Evolutionary conservation across 2,797 vertebrate species (phyloP).

Genomic region (Podarcis lilfordi): DNA sequence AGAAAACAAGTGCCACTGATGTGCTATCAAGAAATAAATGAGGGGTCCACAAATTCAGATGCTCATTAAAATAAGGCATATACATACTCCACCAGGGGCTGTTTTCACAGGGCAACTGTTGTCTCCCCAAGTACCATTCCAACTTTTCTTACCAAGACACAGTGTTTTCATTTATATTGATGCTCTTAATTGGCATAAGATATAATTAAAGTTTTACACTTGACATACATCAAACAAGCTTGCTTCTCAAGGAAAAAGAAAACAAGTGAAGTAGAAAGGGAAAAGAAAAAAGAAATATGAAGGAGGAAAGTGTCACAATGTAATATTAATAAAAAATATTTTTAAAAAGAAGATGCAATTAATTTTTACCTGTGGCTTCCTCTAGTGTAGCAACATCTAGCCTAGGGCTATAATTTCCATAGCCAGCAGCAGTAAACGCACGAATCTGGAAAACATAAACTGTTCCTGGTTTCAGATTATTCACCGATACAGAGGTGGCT

Average conservation of each 20-base stretch:
- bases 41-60: not conserved
- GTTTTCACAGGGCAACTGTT: not conserved
- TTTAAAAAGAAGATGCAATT: conserved; percentile 33
- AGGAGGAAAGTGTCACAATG: too few relatives aligned
- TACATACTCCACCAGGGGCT: not conserved
- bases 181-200: conserved; percentile 64
- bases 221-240: too few relatives aligned
- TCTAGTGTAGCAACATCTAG: conserved; percentile 96
- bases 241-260: too few relatives aligned
- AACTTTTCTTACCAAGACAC: not conserved
- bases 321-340: too few relatives aligned
- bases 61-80: not conserved
- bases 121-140: not conserved
- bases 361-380: conserved; percentile 89
- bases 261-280: too few relatives aligned
- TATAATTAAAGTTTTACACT: not conserved
- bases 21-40: not conserved
- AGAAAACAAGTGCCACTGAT: not conserved
- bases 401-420: conserved; percentile 92
- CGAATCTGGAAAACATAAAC: conserved; percentile 97
- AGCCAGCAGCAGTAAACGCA: conserved; percentile 95
- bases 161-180: conserved; percentile 9
- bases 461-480: conserved; percentile 96
- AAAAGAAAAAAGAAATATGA: too few relatives aligned
- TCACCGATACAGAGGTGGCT: conserved; percentile 93